Evolutionary conservation across 2,888 invertebrate genomes (phyloP).

Genomic region (Diplazon laetatorius): DNA sequence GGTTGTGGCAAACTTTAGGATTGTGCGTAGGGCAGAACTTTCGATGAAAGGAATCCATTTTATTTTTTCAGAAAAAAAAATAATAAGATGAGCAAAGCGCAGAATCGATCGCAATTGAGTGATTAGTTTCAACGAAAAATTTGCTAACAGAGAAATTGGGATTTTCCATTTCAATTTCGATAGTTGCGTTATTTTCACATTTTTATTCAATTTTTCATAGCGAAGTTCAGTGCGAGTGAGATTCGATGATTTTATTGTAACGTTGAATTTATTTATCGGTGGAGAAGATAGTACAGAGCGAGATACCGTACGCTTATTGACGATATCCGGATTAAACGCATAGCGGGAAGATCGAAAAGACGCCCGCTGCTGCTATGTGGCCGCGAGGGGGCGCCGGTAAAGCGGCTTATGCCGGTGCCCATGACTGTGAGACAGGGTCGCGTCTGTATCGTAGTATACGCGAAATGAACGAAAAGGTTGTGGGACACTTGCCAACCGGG

Average conservation of each 20-base stretch:
- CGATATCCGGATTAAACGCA: slow-evolving; percentile 50
- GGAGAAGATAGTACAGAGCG: slow-evolving; percentile 16
- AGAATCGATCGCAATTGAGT: neutral
- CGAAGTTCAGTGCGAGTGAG: neutral
- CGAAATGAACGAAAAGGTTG: slow-evolving; percentile 53
- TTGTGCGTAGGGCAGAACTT: neutral
- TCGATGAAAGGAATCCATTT: too few species aligned
- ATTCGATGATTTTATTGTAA: too few species aligned
- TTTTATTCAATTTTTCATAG: too few species aligned
- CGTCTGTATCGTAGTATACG: slow-evolving; percentile 11
- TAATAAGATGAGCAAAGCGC: neutral
- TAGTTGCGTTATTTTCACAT: too few species aligned
- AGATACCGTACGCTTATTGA: slow-evolving; percentile 7
- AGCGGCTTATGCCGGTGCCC: slow-evolving; percentile 45
- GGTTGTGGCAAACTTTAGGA: neutral
- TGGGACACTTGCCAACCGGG: slow-evolving; percentile 61
- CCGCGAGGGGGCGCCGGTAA: slow-evolving; percentile 51
- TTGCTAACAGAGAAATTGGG: too few species aligned
- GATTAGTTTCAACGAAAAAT: too few species aligned
- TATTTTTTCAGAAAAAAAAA: neutral
- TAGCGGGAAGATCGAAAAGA: slow-evolving; percentile 31
- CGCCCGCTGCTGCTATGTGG: slow-evolving; percentile 14
- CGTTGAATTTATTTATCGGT: slow-evolving; percentile 13
- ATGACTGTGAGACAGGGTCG: slow-evolving; percentile 13
- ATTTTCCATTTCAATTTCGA: too few species aligned